Conservation (phyloP, 2,888 invertebrate species). For the Therioaphis trifolii region DNA sequence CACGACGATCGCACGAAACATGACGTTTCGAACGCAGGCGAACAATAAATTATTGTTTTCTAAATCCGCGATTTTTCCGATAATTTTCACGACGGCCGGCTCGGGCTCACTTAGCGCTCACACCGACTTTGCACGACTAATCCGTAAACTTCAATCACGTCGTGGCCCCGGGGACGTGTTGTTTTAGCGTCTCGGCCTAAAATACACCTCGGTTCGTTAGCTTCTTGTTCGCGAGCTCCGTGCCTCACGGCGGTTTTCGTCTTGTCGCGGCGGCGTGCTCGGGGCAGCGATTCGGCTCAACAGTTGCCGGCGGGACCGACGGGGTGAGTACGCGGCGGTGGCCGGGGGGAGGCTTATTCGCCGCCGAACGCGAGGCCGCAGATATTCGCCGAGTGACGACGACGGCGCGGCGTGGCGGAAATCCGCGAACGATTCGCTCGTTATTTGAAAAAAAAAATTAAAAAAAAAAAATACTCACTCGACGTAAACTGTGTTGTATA, state of each 20-base stretch:
- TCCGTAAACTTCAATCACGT: constrained; percentile 17
- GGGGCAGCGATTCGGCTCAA: not conserved
- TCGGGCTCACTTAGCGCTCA: not conserved
- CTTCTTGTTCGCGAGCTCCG: not conserved
- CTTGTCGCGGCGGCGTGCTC: not conserved
- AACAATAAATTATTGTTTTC: not conserved
- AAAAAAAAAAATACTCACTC: too few species aligned
- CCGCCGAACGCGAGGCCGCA: too few species aligned
- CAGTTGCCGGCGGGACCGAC: not conserved
- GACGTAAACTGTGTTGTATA: not conserved
- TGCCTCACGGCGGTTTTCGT: constrained; percentile 11
- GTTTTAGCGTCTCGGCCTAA: not conserved
- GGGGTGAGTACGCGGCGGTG: not conserved
- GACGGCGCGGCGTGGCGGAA: too few species aligned
- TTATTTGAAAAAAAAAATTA: too few species aligned
- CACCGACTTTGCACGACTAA: too few species aligned
- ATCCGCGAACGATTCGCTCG: too few species aligned
- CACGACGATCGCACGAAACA: too few species aligned
- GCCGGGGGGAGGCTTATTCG: not conserved
- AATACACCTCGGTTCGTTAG: not conserved
- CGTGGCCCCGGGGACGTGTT: constrained; percentile 13
- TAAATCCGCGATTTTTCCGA: constrained; percentile 7
- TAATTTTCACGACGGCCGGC: constrained; percentile 1
- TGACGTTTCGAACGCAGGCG: too few species aligned
- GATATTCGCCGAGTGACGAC: too few species aligned